Base-by-base conservation (phyloP, 2,113 vertebrate genomes). In the Podarcis raffonei region DNA sequence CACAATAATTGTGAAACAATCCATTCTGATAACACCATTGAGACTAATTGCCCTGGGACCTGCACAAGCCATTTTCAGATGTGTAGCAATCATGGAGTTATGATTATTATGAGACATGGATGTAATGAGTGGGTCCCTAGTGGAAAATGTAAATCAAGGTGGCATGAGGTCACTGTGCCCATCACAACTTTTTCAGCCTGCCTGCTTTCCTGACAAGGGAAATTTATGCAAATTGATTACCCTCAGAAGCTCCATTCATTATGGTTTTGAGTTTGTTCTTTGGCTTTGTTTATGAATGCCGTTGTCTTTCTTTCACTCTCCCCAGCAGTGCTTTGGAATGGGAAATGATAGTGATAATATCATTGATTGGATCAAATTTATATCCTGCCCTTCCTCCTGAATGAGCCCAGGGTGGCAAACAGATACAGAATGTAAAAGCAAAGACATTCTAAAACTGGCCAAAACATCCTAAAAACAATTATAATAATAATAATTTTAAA, bases 51-150 rank as follows among this genome's bases (percentile, higher is more conserved):
- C 86, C 59, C 76, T 39, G 85, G 87, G 81, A 91, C 6, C 89
- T 0, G 37, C 1, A 18, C 0, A 74, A 87, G 89, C 91, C 4
- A 23, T 87, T 89, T 89, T 12, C 94, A 85, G 81, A 90, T 90
- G 0, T 91, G 89, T 20, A 90, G 84, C 81, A 71, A 27, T 85
- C 91, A 75, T 68, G 86, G 0, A 0, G 89, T 93, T 93, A 94
- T 88, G 93, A 94, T 94, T 92, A 94, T 94, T 92, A 95, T 90
- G 92, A 87, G 94, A 90, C 91, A 90, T 1, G n/a, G 92, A 84
- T 89, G 90, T 96, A 96, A 96, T 90, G 89, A 96, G 91, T 89
- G 68, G 91, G 48, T 92, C 92, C 94, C 93, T 86, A 91, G 95
- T 76, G 94, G 86, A 88, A 90, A 85, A 89, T 92, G 94, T 85